Evolutionary conservation across 1,140 invertebrate genomes (phyloP).

Genomic region (Venustaconcha ellipsiformis): DNA sequence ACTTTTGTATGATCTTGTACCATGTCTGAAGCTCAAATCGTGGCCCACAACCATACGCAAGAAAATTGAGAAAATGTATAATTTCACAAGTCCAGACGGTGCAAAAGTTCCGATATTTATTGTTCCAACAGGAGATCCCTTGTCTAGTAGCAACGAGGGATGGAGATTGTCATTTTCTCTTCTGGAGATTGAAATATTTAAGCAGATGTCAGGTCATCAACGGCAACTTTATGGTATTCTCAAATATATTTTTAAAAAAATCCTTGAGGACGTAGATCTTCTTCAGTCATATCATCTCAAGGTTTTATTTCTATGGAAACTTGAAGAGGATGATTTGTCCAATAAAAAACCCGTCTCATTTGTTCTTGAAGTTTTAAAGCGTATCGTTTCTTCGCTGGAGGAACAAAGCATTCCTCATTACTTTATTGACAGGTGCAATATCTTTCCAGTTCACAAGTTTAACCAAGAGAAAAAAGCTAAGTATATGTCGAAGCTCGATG

Average conservation of each 20-base stretch:
- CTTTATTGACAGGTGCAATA: slow-evolving; percentile 6
- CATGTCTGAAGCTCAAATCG: not conserved
- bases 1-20: not conserved
- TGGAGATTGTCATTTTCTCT: slow-evolving; percentile 4
- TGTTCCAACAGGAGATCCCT: slow-evolving; percentile 2
- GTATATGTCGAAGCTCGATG: not conserved
- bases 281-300: slow-evolving; percentile 4
- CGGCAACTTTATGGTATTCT: slow-evolving; percentile 2
- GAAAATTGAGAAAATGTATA: slow-evolving; percentile 2
- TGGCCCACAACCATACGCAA: not conserved
- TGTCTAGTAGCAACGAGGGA: not conserved
- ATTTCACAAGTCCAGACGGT: not conserved
- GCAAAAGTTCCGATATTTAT: not conserved
- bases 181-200: slow-evolving; percentile 3
- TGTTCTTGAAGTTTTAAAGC: not conserved
- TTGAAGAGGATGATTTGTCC: slow-evolving; percentile 2
- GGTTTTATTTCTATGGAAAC: slow-evolving; percentile 3
- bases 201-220: slow-evolving; percentile 3
- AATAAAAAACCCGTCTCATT: not conserved
- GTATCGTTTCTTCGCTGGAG: not conserved
- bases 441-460: not conserved
- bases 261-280: not conserved
- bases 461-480: not conserved
- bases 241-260: slow-evolving; percentile 4
- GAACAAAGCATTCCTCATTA: slow-evolving; percentile 1